Evolutionary conservation across 1,140 invertebrate genomes (phyloP), one percentile per base, ranked within the genome.

Genomic region (Calephelis virginiensis): DNA sequence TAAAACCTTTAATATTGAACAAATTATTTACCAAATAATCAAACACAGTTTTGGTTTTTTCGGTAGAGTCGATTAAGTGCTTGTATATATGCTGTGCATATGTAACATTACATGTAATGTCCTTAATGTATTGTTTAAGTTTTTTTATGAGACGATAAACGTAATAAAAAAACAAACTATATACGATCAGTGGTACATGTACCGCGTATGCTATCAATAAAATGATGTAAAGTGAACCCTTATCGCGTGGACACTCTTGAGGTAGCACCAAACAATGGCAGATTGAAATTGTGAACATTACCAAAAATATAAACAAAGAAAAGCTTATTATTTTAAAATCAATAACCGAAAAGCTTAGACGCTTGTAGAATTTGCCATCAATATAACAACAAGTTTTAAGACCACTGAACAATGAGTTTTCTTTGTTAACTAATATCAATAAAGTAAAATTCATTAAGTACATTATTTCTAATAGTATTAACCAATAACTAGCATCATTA

Each of bases 11-110:
- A 28, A 28, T 2, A 4, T 28, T 28, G 2, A 4, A 28, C 28
- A 28, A 28, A 43, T 0, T 38, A 59, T 38, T 59, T 59, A 59
- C 53, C 53, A 59, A 37, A 59, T 38, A 59, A 8, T 59, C 53
- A 59, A 59, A 59, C 6, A 59, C 37, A 8, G 28, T 6, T 59
- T 59, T 59, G 28, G 53, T 17, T 59, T 38, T 7, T 37, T 59
- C 53, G 11, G 28, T 59, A 1, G 28, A 37, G 14, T 59, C 53
- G 12, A 59, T 59, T 7, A 59, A 59, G 37, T n/a, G 5, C 10
- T 59, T 59, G 38, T 59, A 59, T 59, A 59, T 38, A 38, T 40
- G 37, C 37, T 59, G 56, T 13, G 14, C 56, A 7, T 38, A 38
- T 1, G 12, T 38, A 38, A 40, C 1, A 38, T 59, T 11, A 7